A percentile compares a stretch with the other conserved stretches of the same genome.
Evolutionary conservation across 2,888 invertebrate genomes (phyloP).

Genomic region (Alloplasta piceator): DNA sequence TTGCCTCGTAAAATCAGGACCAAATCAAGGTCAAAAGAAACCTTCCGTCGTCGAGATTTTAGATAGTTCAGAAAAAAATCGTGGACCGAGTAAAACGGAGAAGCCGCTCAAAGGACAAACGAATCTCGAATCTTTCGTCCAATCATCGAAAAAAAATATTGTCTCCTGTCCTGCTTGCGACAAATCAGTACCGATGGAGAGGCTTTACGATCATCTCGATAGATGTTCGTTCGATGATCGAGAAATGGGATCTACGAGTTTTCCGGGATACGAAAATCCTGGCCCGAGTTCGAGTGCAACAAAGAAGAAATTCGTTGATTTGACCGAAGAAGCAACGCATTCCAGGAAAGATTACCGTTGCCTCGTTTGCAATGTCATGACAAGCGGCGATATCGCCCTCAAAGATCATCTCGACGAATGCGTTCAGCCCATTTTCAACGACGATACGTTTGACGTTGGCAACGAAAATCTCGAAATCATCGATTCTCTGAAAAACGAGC

Average conservation of each 20-base stretch:
- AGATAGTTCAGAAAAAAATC: conserved; percentile 16
- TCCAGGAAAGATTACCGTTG: conserved; percentile 67
- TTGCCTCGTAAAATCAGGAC: conserved; percentile 38
- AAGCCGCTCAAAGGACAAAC: conserved; percentile 22
- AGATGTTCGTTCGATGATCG: conserved; percentile 34
- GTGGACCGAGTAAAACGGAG: not conserved
- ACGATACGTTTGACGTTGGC: conserved; percentile 76
- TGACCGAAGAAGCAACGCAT: conserved; percentile 21
- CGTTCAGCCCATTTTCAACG: conserved; percentile 81
- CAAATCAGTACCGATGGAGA: conserved; percentile 74
- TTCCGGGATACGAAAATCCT: not conserved
- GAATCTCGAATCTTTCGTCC: conserved; percentile 11
- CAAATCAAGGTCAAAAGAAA: not conserved
- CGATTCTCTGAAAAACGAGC: conserved; percentile 50
- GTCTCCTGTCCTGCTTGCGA: conserved; percentile 83
- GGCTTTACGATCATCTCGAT: conserved; percentile 82
- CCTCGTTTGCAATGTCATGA: conserved; percentile 74
- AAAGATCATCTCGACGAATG: conserved; percentile 84
- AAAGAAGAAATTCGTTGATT: conserved; percentile 6
- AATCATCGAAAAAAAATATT: conserved; percentile 50
- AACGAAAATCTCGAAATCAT: conserved; percentile 70
- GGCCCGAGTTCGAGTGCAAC: not conserved
- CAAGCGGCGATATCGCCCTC: conserved; percentile 73
- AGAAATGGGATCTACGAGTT: not conserved
- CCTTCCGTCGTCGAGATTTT: conserved; percentile 5